phyloP scores from a whole-genome alignment of 2,797 vertebrate genomes.

The Euthynnus affinis region DNA sequence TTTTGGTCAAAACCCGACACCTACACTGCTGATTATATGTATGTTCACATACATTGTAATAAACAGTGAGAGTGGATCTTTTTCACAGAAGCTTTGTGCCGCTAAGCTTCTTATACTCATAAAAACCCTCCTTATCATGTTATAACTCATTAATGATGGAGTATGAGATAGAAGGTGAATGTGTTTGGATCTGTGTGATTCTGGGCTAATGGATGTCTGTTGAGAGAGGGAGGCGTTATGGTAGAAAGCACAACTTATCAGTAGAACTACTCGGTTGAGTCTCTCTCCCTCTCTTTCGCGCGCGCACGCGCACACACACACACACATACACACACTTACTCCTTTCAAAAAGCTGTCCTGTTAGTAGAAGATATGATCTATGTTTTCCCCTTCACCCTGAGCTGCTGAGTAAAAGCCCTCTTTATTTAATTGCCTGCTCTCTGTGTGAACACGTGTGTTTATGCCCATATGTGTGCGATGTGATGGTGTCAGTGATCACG shows the following conservation, averaged over 20 bases:
- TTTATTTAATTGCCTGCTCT: conserved; percentile 64
- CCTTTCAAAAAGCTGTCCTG: conserved; percentile 59
- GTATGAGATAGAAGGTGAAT: conserved; percentile 38
- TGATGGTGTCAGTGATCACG: conserved; percentile 58
- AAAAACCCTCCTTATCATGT: conserved; percentile 29
- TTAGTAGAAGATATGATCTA: conserved; percentile 73
- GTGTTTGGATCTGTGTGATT: conserved; percentile 48
- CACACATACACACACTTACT: background rate
- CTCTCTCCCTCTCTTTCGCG: conserved; percentile 8
- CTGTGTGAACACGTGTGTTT: conserved; percentile 59
- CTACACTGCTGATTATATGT: background rate
- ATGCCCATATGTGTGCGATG: conserved; percentile 50
- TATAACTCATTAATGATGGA: conserved; percentile 34
- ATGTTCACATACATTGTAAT: background rate
- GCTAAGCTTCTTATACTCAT: conserved; percentile 17
- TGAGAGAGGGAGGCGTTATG: conserved; percentile 36
- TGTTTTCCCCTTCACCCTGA: conserved; percentile 55
- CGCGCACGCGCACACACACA: conserved; percentile 1
- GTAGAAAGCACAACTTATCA: conserved; percentile 57
- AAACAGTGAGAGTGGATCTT: background rate
- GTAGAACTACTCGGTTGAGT: conserved; percentile 15
- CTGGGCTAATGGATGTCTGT: conserved; percentile 55
- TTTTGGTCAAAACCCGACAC: background rate
- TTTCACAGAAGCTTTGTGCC: conserved; percentile 16
- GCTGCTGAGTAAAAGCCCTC: conserved; percentile 65